A percentile compares a stretch with the other conserved stretches of the same genome.
Conservation (phyloP, 1,140 invertebrate species). For the Oryctes rhinoceros region DNA sequence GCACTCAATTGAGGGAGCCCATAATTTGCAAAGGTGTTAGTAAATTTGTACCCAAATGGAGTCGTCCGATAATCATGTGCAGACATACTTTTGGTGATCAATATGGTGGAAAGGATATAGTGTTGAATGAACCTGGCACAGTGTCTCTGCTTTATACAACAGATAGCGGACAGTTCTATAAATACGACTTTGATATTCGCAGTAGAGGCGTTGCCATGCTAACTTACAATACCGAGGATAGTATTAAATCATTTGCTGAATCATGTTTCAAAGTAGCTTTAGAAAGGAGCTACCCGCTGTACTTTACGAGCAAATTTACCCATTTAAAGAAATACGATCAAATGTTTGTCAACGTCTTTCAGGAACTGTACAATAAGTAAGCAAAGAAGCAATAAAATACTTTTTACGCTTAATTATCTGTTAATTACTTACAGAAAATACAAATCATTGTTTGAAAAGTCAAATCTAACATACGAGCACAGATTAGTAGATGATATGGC, state of each 20-base stretch:
- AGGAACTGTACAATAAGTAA: conserved; percentile 72
- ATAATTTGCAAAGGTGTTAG: conserved; percentile 81
- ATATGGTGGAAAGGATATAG: conserved; percentile 77
- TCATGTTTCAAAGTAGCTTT: conserved; percentile 72
- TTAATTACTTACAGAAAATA: conserved; percentile 66
- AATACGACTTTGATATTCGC: conserved; percentile 62
- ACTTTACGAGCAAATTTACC: conserved; percentile 78
- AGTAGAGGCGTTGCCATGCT: conserved; percentile 72
- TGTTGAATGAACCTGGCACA: conserved; percentile 37
- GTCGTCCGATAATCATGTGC: conserved; percentile 72
- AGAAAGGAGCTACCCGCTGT: conserved; percentile 70
- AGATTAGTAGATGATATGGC: conserved; percentile 83
- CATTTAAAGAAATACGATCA: conserved; percentile 78
- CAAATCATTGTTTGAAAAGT: conserved; percentile 69
- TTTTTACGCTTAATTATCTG: not conserved
- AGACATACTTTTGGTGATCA: conserved; percentile 81
- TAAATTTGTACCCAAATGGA: conserved; percentile 77
- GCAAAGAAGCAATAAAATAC: conserved; percentile 30
- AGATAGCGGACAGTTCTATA: conserved; percentile 63
- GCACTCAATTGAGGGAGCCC: conserved; percentile 80
- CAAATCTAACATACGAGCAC: conserved; percentile 79
- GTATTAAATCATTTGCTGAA: conserved; percentile 71
- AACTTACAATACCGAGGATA: conserved; percentile 77
- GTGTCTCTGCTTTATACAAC: conserved; percentile 31
- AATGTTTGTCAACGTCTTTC: conserved; percentile 77